A percentile compares a stretch with the other conserved stretches of the same genome.
Conservation (phyloP, 2,113 vertebrate genomes). For the Phyllopteryx taeniolatus region DNA sequence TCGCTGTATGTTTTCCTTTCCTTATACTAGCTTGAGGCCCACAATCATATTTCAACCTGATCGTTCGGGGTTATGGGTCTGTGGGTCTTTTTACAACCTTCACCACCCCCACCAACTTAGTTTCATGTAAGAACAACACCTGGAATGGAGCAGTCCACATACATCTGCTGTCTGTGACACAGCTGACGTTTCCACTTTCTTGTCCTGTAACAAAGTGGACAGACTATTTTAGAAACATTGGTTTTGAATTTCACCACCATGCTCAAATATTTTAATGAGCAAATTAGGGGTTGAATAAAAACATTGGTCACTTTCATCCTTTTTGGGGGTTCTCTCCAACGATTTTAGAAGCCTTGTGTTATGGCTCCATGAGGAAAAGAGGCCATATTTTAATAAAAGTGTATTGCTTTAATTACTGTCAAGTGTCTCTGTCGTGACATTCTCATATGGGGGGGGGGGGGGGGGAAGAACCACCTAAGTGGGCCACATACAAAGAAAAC, state of each 20-base stretch:
- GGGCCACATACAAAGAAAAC: background rate
- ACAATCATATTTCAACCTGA: slow-evolving; percentile 25
- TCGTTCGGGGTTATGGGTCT: slow-evolving; percentile 44
- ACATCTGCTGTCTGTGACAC: slow-evolving; percentile 59
- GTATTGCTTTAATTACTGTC: background rate
- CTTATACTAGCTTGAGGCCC: slow-evolving; percentile 11
- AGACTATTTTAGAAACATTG: slow-evolving; percentile 45
- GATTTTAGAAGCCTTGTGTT: slow-evolving; percentile 5
- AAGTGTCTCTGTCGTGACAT: background rate
- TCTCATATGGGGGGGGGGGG: background rate
- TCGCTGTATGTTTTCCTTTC: slow-evolving; percentile 14
- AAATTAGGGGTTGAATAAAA: slow-evolving; percentile 28
- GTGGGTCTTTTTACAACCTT: slow-evolving; percentile 50
- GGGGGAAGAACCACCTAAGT: background rate
- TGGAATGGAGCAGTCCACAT: slow-evolving; percentile 48
- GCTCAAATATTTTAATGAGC: slow-evolving; percentile 43
- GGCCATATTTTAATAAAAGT: background rate
- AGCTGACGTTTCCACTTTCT: slow-evolving; percentile 45
- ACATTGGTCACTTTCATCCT: slow-evolving; percentile 9
- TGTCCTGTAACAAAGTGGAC: slow-evolving; percentile 28
- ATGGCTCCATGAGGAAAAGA: background rate
- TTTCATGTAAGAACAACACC: slow-evolving; percentile 49
- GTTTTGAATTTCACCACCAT: slow-evolving; percentile 42
- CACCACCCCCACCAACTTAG: slow-evolving; percentile 14
- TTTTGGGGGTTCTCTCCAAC: background rate